Percentiles rank a stretch among this genome's conserved stretches.
Conservation (phyloP, 2,113 vertebrate genomes). For the Athene noctua region DNA sequence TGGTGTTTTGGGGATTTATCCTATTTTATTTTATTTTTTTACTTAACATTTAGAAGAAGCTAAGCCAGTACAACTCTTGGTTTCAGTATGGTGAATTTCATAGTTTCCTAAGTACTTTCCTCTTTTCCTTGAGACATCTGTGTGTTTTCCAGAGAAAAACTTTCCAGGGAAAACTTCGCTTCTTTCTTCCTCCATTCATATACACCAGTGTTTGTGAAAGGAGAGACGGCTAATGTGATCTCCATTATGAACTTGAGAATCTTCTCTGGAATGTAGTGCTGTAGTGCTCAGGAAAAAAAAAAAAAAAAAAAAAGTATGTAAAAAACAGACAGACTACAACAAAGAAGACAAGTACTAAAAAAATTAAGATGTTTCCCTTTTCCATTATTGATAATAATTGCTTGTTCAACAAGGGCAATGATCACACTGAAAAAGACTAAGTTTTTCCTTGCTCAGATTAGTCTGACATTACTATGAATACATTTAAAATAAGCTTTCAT, state of each 20-base stretch:
- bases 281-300: background rate
- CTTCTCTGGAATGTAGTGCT: background rate
- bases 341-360: background rate
- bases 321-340: background rate
- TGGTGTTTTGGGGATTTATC: background rate
- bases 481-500: slow-evolving; percentile 28
- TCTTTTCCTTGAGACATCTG: background rate
- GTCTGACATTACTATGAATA: slow-evolving; percentile 7
- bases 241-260: background rate
- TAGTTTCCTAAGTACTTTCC: background rate
- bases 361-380: background rate
- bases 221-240: background rate
- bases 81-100: background rate
- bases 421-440: background rate
- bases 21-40: background rate
- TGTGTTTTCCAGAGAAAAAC: background rate
- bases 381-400: background rate
- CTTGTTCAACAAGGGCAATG: background rate
- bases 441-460: background rate
- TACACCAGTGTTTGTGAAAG: background rate
- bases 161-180: background rate
- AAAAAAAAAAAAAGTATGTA: fast-evolving
- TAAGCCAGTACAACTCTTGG: background rate
- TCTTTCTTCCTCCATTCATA: background rate
- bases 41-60: background rate